Evolutionary conservation across 2,797 vertebrate genomes (phyloP), one percentile per base, ranked within the genome.

Genomic region (Urophycis tenuis): DNA sequence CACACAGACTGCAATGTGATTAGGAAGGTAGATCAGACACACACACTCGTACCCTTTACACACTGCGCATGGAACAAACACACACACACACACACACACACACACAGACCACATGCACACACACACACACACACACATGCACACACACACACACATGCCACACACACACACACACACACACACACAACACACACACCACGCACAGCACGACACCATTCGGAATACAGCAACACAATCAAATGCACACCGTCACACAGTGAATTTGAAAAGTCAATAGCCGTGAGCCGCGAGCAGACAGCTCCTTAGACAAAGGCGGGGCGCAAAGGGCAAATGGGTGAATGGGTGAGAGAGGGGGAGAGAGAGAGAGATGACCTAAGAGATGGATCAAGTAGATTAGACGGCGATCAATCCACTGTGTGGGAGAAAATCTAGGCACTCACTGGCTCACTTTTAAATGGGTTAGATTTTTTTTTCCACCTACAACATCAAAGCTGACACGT

Each of bases 121-220:
- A 49, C 41, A 49, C 41, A 49, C 41, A 49, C 41, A 49, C 15
- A 19, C 41, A 49, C 2, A 6, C 41, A 49, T 17, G 3, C 53
- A 64, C n/a, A 29, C 53, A 64, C 53, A 53, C 49, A 53, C 49
- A 53, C 53, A 64, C 53, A 49, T n/a, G n/a, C n/a, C 45, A 49
- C 17, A 19, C 45, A 19, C 17, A 49, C 45, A 49, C 41, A 45
- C 41, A 45, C 41, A 45, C 41, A 45, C 41, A 15, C 12, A 45
- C 41, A 45, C 41, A 45, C 12, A 45, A 11, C 10, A 45, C 41
- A 45, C 41, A 45, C 41, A 45, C 41, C 41, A 45, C 41, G 15
- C 41, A 17, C 41, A 12, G n/a, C n/a, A n/a, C n/a, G n/a, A n/a
- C n/a, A n/a, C n/a, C 41, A 19, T 41, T 11, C 9, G 11, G 39